Base-by-base conservation (phyloP, 2,888 invertebrate species). In the Cheiracanthium punctorium region DNA sequence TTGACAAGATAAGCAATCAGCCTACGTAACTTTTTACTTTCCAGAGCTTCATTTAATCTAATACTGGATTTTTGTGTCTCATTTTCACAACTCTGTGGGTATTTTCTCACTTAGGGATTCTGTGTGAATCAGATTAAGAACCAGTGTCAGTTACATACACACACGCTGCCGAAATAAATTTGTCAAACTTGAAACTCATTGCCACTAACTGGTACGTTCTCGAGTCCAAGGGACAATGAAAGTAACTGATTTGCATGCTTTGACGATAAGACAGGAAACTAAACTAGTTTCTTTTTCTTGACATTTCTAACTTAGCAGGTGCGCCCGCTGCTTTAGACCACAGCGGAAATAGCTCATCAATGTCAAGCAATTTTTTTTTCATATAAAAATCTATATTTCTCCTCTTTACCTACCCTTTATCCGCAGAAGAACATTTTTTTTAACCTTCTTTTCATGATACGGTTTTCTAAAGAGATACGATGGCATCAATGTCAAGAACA, bases 191-290 rank as follows among this genome's bases (percentile, higher is more conserved):
- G 4, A 24, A 5, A 24, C 5, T 58, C 24, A 1, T 24, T 58
- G 58, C 58, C 24, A 58, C 17, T 17, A 48, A 2, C 7, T 58
- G 24, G 24, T 20, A 2, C n/a, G 74, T 67, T 24, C 48, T 7
- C 52, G 14, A 33, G 69, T 75, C 58, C 37, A 32, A 37, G 33
- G 41, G 58, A 82, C 81, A 75, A 82, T 75, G 52, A 17, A 65
- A 70, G 73, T 75, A 24, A 33, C 65, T 58, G 14, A 82, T 82
- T 82, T 82, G 70, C 81, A 82, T 82, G 75, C 30, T 58, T 30
- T 24, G 80, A 67, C 52, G 48, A 81, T 70, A 75, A 70, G 69
- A 70, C 81, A 58, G 81, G 81, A 82, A 82, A 82, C 75, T 69
- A 70, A 52, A 82, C 74, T 58, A 32, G 74, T 82, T 82, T 74